phyloP scores from a whole-genome alignment of 2,113 vertebrate genomes.

The Bos javanicus region DNA sequence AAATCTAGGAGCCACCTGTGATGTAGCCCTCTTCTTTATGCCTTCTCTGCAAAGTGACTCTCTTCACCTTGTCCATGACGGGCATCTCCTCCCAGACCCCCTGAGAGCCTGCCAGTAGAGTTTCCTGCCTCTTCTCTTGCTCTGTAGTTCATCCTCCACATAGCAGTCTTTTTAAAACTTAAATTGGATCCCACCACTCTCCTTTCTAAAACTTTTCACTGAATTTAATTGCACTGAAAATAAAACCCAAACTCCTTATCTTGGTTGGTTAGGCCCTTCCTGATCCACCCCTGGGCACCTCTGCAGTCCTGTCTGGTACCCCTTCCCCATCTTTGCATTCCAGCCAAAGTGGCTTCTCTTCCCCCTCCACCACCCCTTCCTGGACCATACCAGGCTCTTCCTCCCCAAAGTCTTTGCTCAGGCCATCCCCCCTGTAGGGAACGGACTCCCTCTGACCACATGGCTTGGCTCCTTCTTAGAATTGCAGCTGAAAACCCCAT shows the following conservation, averaged over 20 bases:
- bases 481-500: not conserved
- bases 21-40: not conserved
- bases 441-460: not conserved
- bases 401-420: not conserved
- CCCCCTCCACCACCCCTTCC: not conserved
- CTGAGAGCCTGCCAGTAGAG: fast-evolving
- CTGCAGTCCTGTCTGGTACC: not conserved
- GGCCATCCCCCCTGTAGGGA: not conserved
- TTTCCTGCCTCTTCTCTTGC: not conserved
- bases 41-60: not conserved
- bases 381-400: not conserved
- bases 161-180: not conserved
- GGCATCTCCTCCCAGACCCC: not conserved
- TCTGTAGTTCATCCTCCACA: not conserved
- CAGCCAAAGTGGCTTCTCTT: not conserved
- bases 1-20: not conserved
- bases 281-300: not conserved
- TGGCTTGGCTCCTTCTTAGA: not conserved
- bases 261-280: not conserved
- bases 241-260: not conserved
- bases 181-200: not conserved
- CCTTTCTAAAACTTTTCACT: not conserved
- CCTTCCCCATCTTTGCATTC: not conserved
- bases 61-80: fast-evolving
- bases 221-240: not conserved